phyloP scores from a whole-genome alignment of 1,140 invertebrate species.

The Trachymyrmex cornetzi region DNA sequence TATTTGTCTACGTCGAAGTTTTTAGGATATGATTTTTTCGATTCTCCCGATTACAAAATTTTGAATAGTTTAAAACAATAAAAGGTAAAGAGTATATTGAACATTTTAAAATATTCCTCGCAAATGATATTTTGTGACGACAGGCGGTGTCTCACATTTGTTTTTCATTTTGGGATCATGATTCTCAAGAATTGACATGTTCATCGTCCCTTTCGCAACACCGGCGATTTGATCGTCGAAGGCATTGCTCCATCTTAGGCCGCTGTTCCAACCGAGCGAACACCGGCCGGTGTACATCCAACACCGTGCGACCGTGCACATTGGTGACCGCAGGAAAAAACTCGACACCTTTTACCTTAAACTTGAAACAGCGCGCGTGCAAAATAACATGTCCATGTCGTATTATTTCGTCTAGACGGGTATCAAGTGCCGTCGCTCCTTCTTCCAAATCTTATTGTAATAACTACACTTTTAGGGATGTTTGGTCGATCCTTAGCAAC shows the following conservation, averaged over 20 bases:
- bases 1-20: not conserved
- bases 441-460: not conserved
- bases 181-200: slow-evolving; percentile 7
- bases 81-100: too few species aligned
- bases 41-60: not conserved
- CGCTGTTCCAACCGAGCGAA: slow-evolving; percentile 79
- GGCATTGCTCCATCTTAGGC: slow-evolving; percentile 75
- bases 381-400: slow-evolving; percentile 41
- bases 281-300: slow-evolving; percentile 82
- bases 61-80: not conserved
- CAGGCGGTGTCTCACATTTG: not conserved
- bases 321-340: slow-evolving; percentile 76
- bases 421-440: slow-evolving; percentile 32
- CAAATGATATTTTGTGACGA: not conserved
- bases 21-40: not conserved
- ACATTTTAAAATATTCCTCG: too few species aligned
- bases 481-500: not conserved
- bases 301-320: slow-evolving; percentile 82
- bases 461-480: not conserved
- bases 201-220: not conserved
- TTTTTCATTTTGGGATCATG: not conserved
- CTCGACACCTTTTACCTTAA: slow-evolving; percentile 81
- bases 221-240: slow-evolving; percentile 53
- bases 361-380: slow-evolving; percentile 74
- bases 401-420: slow-evolving; percentile 27